Conservation (phyloP, 2,888 invertebrate genomes). For the Argyra leucocephala region DNA sequence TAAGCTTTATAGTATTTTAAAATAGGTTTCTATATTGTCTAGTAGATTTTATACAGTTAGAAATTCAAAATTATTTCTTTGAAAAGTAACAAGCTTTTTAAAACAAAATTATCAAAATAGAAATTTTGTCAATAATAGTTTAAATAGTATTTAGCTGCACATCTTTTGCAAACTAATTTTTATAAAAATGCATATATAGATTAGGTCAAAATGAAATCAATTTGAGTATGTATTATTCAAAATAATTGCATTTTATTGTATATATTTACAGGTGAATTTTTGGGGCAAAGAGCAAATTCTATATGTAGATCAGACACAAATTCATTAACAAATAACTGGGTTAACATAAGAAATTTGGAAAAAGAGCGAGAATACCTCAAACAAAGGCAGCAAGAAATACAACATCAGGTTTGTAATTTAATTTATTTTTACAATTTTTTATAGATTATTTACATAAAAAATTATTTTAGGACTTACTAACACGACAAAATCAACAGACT, state of each 20-base stretch:
- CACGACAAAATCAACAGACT: conserved; percentile 26
- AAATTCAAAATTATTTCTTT: not conserved
- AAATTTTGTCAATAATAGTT: no score
- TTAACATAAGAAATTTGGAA: conserved; percentile 57
- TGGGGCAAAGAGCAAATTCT: conserved; percentile 42
- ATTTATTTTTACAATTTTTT: conserved; percentile 18
- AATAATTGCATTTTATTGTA: conserved; percentile 12
- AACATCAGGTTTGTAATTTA: conserved; percentile 57
- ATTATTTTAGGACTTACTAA: conserved; percentile 23
- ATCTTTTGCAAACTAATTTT: no score
- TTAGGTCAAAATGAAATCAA: no score
- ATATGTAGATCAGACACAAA: conserved; percentile 21
- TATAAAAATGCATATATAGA: no score
- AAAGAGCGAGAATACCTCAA: conserved; percentile 81
- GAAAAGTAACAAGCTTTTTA: not conserved
- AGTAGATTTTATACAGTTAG: no score
- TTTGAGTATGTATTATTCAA: no score
- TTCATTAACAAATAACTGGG: conserved; percentile 29
- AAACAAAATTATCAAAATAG: no score
- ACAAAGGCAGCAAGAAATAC: conserved; percentile 80
- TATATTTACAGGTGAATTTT: conserved; percentile 35
- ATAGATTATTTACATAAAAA: not conserved
- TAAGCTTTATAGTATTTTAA: not conserved
- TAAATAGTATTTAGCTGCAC: no score
- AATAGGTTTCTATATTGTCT: not conserved